Evolutionary conservation across 2,888 invertebrate genomes (phyloP), one percentile per base, ranked within the genome.

Genomic region (Platyscelio sp.): DNA sequence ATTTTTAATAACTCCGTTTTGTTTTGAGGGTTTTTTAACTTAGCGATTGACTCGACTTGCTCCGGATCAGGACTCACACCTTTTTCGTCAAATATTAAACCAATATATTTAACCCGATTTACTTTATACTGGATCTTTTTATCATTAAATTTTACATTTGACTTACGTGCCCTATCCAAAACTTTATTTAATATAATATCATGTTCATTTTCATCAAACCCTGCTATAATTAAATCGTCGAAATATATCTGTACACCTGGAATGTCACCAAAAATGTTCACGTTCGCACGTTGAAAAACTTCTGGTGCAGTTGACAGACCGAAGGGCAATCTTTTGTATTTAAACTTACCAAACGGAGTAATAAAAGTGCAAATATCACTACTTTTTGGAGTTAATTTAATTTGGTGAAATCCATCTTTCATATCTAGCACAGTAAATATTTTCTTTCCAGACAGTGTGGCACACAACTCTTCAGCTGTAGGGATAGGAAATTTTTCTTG

Each of bases 141-240:
- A 46, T 26, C 20, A 70, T 87, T 87, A 46, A 87, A 78, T 27
- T 70, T 75, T 18, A 80, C 56, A 7, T 70, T 58, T 7, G 18
- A 22, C 24, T 81, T 18, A 7, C 20, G 87, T 74, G 33, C 33
- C 33, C 33, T 33, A 9, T 9, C 9, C 9, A 33, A 7, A 33
- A 33, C 33, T 33, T 33, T 33, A 33, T 5, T 7, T 9, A 33
- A 33, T 7, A 33, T 33, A 7, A 7, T 9, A 33, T 33, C 33
- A 78, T 86, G 85, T 88, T 87, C 79, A 79, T 87, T 40, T 63
- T 67, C 49, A 81, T 61, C 60, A 20, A 68, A 54, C 61, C 77
- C 91, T 63, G 83, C 79, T 20, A 92, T 88, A n/a, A 90, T 76
- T 33, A 92, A 68, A 78, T 92, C 92, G 88, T 93, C 92, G 76